Evolutionary conservation across 2,797 vertebrate genomes (phyloP), one percentile per base, ranked within the genome.

Genomic region (Lithobates pipiens): DNA sequence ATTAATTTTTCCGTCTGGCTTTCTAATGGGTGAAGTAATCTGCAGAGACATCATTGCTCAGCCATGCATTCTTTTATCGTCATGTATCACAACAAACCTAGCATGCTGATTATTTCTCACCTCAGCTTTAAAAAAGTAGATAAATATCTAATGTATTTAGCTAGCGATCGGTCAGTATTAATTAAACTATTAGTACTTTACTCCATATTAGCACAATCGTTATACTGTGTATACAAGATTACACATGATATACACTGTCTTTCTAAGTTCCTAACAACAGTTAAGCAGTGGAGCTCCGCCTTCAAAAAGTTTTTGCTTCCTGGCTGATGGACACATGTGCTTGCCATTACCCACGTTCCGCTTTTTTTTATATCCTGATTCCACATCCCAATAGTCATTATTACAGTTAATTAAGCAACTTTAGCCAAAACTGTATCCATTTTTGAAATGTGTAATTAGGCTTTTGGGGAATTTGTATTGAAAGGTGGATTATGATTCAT

Each of bases 371-470:
- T 89, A 86, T 84, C 90, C 76, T 75, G 80, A 87, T 83, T 83
- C 76, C 88, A 0, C 89, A 36, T 88, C 91, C 90, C 91, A 86
- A 78, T 83, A 90, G 83, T 85, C 88, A 83, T 89, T 91, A 88
- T 63, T 91, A 92, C 89, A 89, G 86, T 7, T 89, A 90, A 88
- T 69, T 85, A 90, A 91, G 90, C 91, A 93, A 90, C 89, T 89
- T 90, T 91, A 93, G 93, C 92, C 94, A 94, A 93, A 91, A 94
- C 93, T 91, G 89, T 88, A 93, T 91, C 89, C 92, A 78, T 44
- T 91, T 86, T 90, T 89, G 91, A 94, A 94, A 92, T 91, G 90
- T 89, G 92, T 94, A 94, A 95, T 94, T 93, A 92, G 91, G 90
- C 90, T 91, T 87, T 74, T 82, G 89, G 89, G 91, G 91, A 92